These are phyloP conservation scores for Thunnus maccoyii DNA, from an alignment of 2,113 vertebrate species.

Conservation along the genomic window DNA sequence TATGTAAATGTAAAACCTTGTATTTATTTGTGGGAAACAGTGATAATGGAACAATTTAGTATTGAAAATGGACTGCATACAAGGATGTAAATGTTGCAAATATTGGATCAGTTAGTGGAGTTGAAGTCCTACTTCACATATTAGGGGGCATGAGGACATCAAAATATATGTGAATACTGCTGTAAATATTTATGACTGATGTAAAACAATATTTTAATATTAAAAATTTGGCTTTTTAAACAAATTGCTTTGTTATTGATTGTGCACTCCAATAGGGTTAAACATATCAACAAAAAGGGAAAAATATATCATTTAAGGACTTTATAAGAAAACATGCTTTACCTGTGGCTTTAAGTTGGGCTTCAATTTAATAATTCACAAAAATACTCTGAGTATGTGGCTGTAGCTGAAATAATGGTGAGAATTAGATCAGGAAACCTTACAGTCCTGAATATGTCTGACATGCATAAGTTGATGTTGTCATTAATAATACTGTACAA, in stretches of 20 bases:
- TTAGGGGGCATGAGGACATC: constrained; percentile 8
- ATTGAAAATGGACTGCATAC: constrained; percentile 51
- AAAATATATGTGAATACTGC: constrained; percentile 65
- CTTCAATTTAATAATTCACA: no score
- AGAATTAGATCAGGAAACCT: no score
- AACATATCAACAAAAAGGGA: no score
- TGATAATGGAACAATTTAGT: not conserved
- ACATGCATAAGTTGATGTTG: no score
- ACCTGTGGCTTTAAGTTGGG: no score
- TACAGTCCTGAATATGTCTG: no score
- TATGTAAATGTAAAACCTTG: constrained; percentile 49
- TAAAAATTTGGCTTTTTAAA: constrained; percentile 54
- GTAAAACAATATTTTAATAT: constrained; percentile 67
- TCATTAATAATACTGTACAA: no score
- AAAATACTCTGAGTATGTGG: no score
- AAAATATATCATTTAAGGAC: no score
- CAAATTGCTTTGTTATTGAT: not conserved
- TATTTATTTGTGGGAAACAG: constrained; percentile 60
- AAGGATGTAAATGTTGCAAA: not conserved
- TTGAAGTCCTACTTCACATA: not conserved
- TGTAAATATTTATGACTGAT: constrained; percentile 71
- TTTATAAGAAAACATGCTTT: no score
- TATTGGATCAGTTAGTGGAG: not conserved
- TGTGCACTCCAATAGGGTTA: no score
- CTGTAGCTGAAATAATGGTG: no score